Evolutionary conservation across 1,140 invertebrate genomes (phyloP).

Genomic region (Medauroidea extradentata): DNA sequence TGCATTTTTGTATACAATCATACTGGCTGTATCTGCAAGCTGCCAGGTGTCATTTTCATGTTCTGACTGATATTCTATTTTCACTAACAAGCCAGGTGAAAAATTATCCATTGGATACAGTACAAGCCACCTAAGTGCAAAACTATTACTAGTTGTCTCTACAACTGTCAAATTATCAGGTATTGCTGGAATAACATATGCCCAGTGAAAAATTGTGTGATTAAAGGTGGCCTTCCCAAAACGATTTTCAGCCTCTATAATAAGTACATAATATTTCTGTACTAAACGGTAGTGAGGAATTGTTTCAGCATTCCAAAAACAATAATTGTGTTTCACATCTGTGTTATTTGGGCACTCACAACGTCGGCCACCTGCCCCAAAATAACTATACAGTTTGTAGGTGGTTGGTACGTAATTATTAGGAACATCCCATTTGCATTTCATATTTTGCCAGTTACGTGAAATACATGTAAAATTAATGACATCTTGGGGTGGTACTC

Average conservation of each 20-base stretch:
- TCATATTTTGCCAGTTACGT: conserved; percentile 60
- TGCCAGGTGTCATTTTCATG: conserved; percentile 49
- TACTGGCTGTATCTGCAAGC: conserved; percentile 38
- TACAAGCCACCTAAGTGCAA: conserved; percentile 54
- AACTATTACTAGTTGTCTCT: conserved; percentile 52
- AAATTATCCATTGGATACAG: conserved; percentile 54
- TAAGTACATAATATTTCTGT: neutral
- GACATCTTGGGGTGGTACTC: conserved; percentile 48
- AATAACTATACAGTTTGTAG: conserved; percentile 36
- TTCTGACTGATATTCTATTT: conserved; percentile 58
- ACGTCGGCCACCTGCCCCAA: neutral
- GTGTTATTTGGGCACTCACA: neutral
- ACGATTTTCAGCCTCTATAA: neutral
- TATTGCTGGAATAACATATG: conserved; percentile 46
- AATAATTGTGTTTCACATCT: neutral
- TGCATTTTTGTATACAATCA: conserved; percentile 28
- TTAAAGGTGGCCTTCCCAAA: neutral
- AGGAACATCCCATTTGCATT: conserved; percentile 56
- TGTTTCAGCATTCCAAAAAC: neutral
- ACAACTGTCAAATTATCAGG: conserved; percentile 51
- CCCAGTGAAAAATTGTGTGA: neutral
- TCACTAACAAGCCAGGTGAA: conserved; percentile 52
- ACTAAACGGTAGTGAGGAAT: neutral
- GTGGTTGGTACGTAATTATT: conserved; percentile 50
- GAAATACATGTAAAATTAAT: conserved; percentile 59